phyloP scores from a whole-genome alignment of 2,888 invertebrate genomes.

The Microctonus hyperodae region DNA sequence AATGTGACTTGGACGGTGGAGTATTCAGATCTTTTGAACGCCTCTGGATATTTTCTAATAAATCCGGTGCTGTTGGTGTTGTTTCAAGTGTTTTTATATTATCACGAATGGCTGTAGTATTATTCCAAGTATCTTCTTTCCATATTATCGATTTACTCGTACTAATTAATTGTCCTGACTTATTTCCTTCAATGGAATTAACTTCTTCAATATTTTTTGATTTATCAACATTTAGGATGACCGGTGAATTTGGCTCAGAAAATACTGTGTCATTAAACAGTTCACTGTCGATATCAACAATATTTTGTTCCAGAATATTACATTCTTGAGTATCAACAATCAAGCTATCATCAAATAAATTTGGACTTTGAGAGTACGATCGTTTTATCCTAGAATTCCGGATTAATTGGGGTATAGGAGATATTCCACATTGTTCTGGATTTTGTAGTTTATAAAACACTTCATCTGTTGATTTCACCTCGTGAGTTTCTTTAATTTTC shows the following conservation, averaged over 20 bases:
- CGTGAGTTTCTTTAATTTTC: not conserved
- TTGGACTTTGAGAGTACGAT: constrained; percentile 63
- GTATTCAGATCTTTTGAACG: constrained; percentile 22
- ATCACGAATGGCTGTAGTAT: constrained; percentile 37
- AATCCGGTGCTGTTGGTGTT: constrained; percentile 12
- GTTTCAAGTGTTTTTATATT: constrained; percentile 26
- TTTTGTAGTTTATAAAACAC: not conserved
- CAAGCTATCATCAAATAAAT: constrained; percentile 69
- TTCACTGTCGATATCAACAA: constrained; percentile 46
- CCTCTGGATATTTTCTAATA: not conserved
- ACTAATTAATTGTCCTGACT: constrained; percentile 10
- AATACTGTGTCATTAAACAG: constrained; percentile 42
- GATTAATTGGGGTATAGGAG: not conserved
- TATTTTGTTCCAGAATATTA: constrained; percentile 63
- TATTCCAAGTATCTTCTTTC: constrained; percentile 53
- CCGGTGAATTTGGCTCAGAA: not conserved
- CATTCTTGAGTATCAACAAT: constrained; percentile 66
- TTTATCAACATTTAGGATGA: not conserved
- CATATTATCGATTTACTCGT: constrained; percentile 40
- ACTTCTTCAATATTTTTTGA: not conserved
- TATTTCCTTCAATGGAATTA: not conserved
- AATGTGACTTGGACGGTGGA: constrained; percentile 29
- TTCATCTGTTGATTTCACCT: not conserved
- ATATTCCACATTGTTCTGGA: constrained; percentile 4
- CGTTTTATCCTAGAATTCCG: constrained; percentile 24